Evolutionary conservation across 2,888 invertebrate genomes (phyloP).

Genomic region (Latrodectus hesperus): DNA sequence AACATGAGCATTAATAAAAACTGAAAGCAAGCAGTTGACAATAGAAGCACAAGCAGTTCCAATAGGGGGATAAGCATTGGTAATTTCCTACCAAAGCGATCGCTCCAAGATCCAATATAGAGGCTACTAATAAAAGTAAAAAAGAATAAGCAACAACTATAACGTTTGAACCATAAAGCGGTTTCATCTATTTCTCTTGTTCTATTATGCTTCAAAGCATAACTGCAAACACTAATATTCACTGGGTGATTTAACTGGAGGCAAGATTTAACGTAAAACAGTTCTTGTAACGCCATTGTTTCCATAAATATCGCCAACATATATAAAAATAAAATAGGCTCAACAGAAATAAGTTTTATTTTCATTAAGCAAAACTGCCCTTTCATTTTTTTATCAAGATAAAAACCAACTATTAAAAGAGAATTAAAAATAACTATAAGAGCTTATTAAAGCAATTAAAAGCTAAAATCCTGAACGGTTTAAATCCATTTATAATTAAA

Average conservation of each 20-base stretch:
- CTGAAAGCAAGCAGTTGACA: conserved; percentile 73
- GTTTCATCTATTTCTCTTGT: conserved; percentile 29
- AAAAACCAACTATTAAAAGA: too few species aligned
- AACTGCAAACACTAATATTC: conserved; percentile 71
- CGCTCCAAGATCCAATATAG: conserved; percentile 74
- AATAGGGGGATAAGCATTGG: conserved; percentile 75
- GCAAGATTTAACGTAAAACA: conserved; percentile 76
- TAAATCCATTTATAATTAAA: too few species aligned
- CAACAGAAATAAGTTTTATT: conserved; percentile 80
- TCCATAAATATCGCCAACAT: conserved; percentile 84
- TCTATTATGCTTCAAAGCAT: conserved; percentile 69
- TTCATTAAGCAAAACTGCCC: not conserved
- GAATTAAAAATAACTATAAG: too few species aligned
- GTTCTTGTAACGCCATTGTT: conserved; percentile 75
- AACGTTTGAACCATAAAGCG: conserved; percentile 69
- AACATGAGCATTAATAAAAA: conserved; percentile 72
- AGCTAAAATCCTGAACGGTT: too few species aligned
- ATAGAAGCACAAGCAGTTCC: conserved; percentile 74
- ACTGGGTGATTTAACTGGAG: conserved; percentile 67
- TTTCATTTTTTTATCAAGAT: too few species aligned
- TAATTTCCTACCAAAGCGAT: conserved; percentile 76
- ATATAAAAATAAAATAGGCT: conserved; percentile 90
- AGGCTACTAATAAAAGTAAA: conserved; percentile 73
- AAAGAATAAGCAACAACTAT: conserved; percentile 73
- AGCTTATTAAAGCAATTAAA: too few species aligned